These are phyloP conservation scores for Gryllus bimaculatus DNA, from an alignment of 1,140 invertebrate species.

Conservation along the genomic window DNA sequence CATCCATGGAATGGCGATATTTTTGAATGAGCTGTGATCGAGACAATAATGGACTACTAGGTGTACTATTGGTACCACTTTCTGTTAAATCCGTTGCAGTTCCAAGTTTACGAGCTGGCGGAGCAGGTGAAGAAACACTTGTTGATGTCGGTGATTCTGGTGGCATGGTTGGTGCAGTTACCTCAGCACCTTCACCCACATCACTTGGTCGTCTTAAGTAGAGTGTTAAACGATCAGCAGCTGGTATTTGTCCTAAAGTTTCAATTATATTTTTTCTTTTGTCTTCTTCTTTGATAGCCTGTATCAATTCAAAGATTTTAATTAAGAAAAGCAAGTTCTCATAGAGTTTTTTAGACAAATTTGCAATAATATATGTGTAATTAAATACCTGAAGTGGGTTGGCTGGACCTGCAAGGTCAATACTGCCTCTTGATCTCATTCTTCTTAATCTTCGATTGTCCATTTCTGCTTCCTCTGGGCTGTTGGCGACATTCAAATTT, in stretches of 20 bases:
- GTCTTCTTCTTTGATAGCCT: conserved; percentile 48
- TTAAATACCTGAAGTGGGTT: conserved; percentile 36
- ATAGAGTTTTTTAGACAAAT: too few relatives aligned
- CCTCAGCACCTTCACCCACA: conserved; percentile 9
- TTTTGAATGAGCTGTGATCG: conserved; percentile 26
- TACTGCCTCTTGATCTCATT: conserved; percentile 36
- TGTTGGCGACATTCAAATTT: conserved; percentile 52
- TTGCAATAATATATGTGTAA: background rate
- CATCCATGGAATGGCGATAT: conserved; percentile 26
- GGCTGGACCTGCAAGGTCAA: conserved; percentile 34
- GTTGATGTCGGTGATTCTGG: background rate
- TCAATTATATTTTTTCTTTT: conserved; percentile 41
- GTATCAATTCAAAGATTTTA: conserved; percentile 8
- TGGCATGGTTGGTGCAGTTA: background rate
- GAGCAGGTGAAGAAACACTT: conserved; percentile 21
- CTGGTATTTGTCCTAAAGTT: conserved; percentile 35
- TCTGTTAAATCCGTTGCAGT: background rate
- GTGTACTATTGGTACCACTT: background rate
- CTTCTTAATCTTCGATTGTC: conserved; percentile 37
- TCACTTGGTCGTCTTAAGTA: conserved; percentile 48
- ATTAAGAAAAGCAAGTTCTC: too few relatives aligned
- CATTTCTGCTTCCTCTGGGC: conserved; percentile 44
- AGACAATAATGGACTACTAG: conserved; percentile 14
- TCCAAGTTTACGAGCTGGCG: conserved; percentile 19
- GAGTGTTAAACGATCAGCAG: conserved; percentile 48